phyloP scores from a whole-genome alignment of 2,113 vertebrate species.

The Sturnira hondurensis region DNA sequence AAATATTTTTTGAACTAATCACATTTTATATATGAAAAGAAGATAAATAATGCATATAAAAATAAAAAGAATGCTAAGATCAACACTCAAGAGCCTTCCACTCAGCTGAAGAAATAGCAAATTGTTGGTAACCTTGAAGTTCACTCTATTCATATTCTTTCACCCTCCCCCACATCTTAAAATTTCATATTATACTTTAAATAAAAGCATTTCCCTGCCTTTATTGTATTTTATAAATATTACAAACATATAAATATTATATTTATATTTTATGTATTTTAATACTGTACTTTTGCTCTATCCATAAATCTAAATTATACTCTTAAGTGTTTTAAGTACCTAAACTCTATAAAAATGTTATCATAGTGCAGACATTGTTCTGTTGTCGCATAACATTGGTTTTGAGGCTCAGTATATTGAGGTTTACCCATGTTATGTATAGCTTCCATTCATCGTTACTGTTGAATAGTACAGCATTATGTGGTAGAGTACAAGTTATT shows the following conservation, averaged over 20 bases:
- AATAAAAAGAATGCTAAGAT: neutral
- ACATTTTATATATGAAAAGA: neutral
- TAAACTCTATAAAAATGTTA: neutral
- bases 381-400: neutral
- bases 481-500: neutral
- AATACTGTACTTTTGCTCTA: neutral
- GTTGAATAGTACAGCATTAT: neutral
- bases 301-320: neutral
- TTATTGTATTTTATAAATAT: conserved; percentile 1
- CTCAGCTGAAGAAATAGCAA: neutral
- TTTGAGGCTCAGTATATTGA: neutral
- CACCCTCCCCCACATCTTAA: neutral
- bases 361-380: neutral
- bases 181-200: neutral
- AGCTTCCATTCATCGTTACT: neutral
- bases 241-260: neutral
- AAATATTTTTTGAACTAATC: neutral
- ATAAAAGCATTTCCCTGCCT: neutral
- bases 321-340: neutral
- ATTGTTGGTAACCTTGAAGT: neutral
- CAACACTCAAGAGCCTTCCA: neutral
- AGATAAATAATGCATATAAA: neutral
- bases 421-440: fast-evolving
- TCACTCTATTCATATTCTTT: neutral
- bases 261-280: neutral